Evolutionary conservation across 2,888 invertebrate genomes (phyloP).

Genomic region (Mactromeris polynyma): DNA sequence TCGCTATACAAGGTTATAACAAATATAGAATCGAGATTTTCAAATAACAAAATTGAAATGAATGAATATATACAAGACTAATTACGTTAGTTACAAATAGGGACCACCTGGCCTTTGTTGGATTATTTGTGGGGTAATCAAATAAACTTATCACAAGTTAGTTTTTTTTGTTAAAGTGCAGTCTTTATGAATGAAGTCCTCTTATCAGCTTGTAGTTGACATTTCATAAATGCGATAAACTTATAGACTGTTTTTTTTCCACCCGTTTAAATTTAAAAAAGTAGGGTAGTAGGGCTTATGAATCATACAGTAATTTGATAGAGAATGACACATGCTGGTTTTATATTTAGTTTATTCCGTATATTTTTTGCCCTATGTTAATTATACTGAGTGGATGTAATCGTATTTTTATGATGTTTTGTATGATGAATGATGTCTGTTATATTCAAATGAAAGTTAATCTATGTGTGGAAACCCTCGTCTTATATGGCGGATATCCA

Average conservation of each 20-base stretch:
- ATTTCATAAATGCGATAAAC: background rate
- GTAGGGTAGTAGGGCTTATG: slow-evolving; percentile 21
- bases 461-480: too few species aligned
- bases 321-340: background rate
- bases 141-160: slow-evolving; percentile 1
- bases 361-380: background rate
- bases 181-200: background rate
- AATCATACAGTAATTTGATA: background rate
- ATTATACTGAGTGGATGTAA: background rate
- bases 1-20: background rate
- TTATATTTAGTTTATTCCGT: too few species aligned
- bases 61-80: background rate
- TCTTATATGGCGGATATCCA: background rate
- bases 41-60: background rate
- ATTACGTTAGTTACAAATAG: background rate
- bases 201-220: background rate
- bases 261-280: background rate
- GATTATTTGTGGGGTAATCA: background rate
- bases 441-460: background rate
- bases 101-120: background rate
- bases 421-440: background rate
- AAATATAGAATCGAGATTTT: background rate
- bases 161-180: background rate
- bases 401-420: background rate
- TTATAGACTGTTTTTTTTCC: slow-evolving; percentile 27